Evolutionary conservation across 2,113 vertebrate genomes (phyloP), one percentile per base, ranked within the genome.

Genomic region (Thalassoma bifasciatum): DNA sequence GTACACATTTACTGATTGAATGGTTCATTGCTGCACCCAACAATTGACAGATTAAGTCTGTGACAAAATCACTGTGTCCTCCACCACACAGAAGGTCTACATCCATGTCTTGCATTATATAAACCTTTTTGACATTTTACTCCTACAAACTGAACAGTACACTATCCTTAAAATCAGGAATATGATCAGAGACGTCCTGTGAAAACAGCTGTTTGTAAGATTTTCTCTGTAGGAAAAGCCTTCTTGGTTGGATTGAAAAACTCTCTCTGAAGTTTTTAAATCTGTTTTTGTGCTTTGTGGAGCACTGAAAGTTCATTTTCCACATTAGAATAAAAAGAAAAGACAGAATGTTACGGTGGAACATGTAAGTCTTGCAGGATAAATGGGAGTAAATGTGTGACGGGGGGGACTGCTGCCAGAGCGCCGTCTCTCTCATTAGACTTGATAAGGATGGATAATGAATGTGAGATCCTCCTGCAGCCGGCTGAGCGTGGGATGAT

Each of bases 381-480:
- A 37, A 61, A 78, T 61, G 44, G 66, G 49, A 56, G 70, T 42
- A n/a, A 58, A 66, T 67, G 56, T 47, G 76, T 63, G 66, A 53
- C 44, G 47, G 21, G 65, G n/a, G 65, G 66, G 56, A 50, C 50
- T 1, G 62, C 66, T 63, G 72, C 76, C 66, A 44, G 66, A 67
- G 51, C 10, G 0, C 19, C 42, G 63, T 51, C 51, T 46, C 77
- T 60, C 72, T 80, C 72, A 68, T 80, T 77, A 84, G 47, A 80
- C 72, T 72, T 46, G 77, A 76, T 76, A 63, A 71, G 58, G 65
- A 54, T 7, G 72, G 76, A 59, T 75, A 72, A 84, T 44, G 67
- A 50, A 76, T 59, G 77, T 51, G 73, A 77, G 68, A 64, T 69
- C 66, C 64, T 75, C 72, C 44, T 24, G 54, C 47, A 30, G 46